phyloP scores from a whole-genome alignment of 2,797 vertebrate genomes.

The Vespertilio murinus region DNA sequence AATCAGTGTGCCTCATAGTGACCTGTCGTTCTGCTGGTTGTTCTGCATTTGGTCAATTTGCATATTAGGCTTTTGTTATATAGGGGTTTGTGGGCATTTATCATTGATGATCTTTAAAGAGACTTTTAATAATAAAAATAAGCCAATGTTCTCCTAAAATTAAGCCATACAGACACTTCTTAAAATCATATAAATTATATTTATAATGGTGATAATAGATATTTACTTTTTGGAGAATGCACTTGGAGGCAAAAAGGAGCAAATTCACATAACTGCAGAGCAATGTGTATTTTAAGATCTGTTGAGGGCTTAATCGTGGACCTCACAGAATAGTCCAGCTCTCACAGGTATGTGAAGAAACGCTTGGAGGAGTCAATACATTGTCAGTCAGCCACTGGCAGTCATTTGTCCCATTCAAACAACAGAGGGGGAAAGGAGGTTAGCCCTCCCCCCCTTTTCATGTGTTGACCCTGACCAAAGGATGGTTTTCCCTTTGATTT shows the following conservation, averaged over 20 bases:
- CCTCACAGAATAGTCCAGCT: no score
- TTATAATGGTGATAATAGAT: neutral
- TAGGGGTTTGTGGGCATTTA: neutral
- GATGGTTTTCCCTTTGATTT: no score
- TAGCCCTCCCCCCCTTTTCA: neutral
- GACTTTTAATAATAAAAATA: neutral
- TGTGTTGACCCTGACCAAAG: no score
- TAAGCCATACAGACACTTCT: neutral
- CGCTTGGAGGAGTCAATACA: accelerated
- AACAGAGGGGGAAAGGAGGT: neutral
- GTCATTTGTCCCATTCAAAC: neutral
- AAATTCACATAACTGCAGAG: neutral
- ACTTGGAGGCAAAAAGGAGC: neutral
- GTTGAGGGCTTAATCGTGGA: no score
- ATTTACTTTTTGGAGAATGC: neutral
- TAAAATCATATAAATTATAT: neutral
- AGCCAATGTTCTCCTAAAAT: neutral
- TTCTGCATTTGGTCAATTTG: no score
- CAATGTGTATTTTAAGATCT: neutral
- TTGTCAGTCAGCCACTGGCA: no score
- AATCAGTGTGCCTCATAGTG: no score
- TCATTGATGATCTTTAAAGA: neutral
- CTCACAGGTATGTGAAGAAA: neutral
- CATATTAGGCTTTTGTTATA: no score
- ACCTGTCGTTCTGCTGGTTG: no score